A percentile compares a stretch with the other conserved stretches of the same genome.
Evolutionary conservation across 2,797 vertebrate genomes (phyloP).

Genomic region (Esox masquinongy): DNA sequence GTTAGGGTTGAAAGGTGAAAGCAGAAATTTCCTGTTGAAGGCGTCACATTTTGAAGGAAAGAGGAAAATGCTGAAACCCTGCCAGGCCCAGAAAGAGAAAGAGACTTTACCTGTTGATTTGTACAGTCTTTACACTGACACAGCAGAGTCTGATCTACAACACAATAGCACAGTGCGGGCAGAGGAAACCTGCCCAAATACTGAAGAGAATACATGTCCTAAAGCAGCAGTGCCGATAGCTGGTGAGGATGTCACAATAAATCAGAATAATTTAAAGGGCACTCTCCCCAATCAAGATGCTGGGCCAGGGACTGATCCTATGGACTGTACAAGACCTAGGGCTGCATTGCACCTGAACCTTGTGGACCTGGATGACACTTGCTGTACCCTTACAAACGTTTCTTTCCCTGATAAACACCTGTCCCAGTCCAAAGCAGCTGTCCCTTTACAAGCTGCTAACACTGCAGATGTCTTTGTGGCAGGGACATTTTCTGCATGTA

Average conservation of each 20-base stretch:
- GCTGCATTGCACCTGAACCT: neutral
- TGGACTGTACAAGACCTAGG: neutral
- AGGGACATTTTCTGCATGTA: neutral
- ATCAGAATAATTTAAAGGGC: neutral
- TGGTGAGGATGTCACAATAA: neutral
- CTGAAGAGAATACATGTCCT: slow-evolving; percentile 1
- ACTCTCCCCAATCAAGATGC: neutral
- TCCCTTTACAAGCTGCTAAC: neutral
- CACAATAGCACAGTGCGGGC: neutral
- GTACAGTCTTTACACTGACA: neutral
- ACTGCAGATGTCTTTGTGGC: neutral
- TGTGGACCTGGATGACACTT: neutral
- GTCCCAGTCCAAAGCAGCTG: neutral
- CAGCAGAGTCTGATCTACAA: neutral
- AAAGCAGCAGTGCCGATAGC: neutral
- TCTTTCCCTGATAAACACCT: neutral
- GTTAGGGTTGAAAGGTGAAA: slow-evolving; percentile 18
- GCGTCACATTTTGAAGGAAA: neutral
- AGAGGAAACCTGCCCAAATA: neutral
- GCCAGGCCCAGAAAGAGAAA: neutral
- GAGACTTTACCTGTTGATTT: neutral
- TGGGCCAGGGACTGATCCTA: neutral
- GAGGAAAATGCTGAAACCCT: neutral
- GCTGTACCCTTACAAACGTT: neutral
- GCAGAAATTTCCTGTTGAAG: neutral